Conservation (phyloP, 2,888 invertebrate genomes). For the Amphipyra berbera region DNA sequence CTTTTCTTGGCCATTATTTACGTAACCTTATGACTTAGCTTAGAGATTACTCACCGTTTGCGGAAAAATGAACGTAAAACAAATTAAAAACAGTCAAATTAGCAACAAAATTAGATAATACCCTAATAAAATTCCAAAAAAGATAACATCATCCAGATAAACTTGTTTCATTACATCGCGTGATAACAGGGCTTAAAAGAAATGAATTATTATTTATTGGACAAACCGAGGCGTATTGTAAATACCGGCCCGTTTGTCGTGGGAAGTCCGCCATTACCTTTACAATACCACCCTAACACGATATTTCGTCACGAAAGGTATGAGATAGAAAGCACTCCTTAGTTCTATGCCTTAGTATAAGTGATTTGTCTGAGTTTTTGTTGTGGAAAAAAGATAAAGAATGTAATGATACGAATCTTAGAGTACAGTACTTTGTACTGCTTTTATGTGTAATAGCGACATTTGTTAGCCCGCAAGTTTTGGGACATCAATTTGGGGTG, state of each 20-base stretch:
- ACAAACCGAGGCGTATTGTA: constrained; percentile 50
- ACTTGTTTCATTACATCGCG: constrained; percentile 41
- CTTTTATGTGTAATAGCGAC: constrained; percentile 1
- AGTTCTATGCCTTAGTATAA: constrained; percentile 12
- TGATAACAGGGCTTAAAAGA: constrained; percentile 43
- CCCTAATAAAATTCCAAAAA: constrained; percentile 2
- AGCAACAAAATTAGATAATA: constrained; percentile 17
- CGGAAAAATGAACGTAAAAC: neutral
- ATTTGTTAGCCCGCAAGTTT: constrained; percentile 1
- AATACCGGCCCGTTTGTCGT: constrained; percentile 63
- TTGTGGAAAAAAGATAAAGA: constrained; percentile 15
- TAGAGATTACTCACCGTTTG: neutral
- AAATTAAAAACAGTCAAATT: constrained; percentile 1
- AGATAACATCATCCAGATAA: constrained; percentile 38
- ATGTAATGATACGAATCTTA: constrained; percentile 4
- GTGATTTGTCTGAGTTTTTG: constrained; percentile 16
- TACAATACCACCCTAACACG: constrained; percentile 59
- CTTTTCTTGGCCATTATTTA: too few species aligned
- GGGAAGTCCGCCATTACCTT: constrained; percentile 67
- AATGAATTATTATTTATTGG: constrained; percentile 53
- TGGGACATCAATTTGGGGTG: neutral
- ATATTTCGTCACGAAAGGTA: constrained; percentile 57
- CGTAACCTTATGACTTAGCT: too few species aligned
- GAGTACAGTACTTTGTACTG: neutral
- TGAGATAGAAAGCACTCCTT: constrained; percentile 27